Conservation (phyloP, 2,888 invertebrate species). For the Escarpia spicata region DNA sequence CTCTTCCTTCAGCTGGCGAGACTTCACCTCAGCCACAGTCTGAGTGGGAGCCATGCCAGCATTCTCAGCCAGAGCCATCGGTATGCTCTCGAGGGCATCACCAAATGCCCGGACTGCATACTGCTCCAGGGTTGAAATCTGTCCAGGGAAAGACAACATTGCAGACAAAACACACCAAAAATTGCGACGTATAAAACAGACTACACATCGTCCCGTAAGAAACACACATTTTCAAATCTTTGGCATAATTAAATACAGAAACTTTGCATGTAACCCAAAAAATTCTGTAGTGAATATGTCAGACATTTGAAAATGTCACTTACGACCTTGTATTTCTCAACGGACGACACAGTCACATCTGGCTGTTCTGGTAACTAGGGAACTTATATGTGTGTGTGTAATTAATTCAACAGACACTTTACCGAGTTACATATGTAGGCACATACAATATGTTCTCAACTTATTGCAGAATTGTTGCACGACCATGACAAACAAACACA, state of each 20-base stretch:
- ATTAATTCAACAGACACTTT: background rate
- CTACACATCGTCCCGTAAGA: too few species aligned
- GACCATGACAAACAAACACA: background rate
- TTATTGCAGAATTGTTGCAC: background rate
- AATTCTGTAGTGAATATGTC: too few species aligned
- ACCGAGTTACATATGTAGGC: background rate
- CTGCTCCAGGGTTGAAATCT: conserved; percentile 88
- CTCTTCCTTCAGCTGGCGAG: conserved; percentile 84
- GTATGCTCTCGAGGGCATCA: conserved; percentile 93
- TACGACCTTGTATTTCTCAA: too few species aligned
- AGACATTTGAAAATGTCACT: too few species aligned
- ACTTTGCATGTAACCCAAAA: too few species aligned
- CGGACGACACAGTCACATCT: too few species aligned
- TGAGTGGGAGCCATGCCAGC: conserved; percentile 93
- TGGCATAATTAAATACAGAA: too few species aligned
- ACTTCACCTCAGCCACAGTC: conserved; percentile 85
- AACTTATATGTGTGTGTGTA: background rate
- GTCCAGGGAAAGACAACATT: conserved; percentile 1
- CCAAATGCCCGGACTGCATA: conserved; percentile 96
- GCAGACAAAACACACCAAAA: too few species aligned
- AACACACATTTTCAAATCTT: too few species aligned
- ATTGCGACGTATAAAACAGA: too few species aligned
- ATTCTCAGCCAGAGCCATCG: conserved; percentile 96
- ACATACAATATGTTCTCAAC: background rate
- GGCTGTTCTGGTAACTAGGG: too few species aligned